A percentile compares a stretch with the other conserved stretches of the same genome.
phyloP scores from a whole-genome alignment of 2,888 invertebrate species.

The Leptogaster cylindrica region DNA sequence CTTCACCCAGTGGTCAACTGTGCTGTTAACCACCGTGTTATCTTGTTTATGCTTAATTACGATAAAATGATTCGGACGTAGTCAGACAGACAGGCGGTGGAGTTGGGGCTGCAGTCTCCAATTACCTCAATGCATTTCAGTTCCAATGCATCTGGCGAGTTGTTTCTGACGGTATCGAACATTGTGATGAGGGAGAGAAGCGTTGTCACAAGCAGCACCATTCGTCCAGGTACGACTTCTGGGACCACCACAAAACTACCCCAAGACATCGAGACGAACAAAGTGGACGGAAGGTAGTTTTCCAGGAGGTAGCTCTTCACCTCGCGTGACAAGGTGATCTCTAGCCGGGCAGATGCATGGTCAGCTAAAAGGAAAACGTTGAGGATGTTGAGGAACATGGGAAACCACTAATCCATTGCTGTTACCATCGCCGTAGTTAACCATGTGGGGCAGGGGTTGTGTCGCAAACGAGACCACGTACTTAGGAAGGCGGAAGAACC shows the following conservation, averaged over 20 bases:
- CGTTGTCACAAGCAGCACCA: constrained; percentile 69
- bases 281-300: constrained; percentile 69
- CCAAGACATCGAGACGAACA: constrained; percentile 72
- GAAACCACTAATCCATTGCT: constrained; percentile 53
- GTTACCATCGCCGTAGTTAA: constrained; percentile 71
- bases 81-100: constrained; percentile 1
- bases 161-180: constrained; percentile 72
- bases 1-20: neutral
- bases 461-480: constrained; percentile 70
- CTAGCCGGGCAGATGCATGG: constrained; percentile 68
- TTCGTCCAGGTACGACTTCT: constrained; percentile 70
- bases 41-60: constrained; percentile 41
- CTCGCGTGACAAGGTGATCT: constrained; percentile 68
- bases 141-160: constrained; percentile 70
- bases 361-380: constrained; percentile 61
- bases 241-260: constrained; percentile 72
- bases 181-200: constrained; percentile 70
- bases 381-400: neutral
- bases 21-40: too few relatives aligned
- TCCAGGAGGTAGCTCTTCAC: constrained; percentile 69
- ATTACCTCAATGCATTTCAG: constrained; percentile 67
- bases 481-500: constrained; percentile 68
- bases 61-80: too few relatives aligned
- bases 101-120: neutral
- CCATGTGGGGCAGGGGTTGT: constrained; percentile 68